Conservation (phyloP, 2,113 vertebrate genomes). For the Picathartes gymnocephalus region DNA sequence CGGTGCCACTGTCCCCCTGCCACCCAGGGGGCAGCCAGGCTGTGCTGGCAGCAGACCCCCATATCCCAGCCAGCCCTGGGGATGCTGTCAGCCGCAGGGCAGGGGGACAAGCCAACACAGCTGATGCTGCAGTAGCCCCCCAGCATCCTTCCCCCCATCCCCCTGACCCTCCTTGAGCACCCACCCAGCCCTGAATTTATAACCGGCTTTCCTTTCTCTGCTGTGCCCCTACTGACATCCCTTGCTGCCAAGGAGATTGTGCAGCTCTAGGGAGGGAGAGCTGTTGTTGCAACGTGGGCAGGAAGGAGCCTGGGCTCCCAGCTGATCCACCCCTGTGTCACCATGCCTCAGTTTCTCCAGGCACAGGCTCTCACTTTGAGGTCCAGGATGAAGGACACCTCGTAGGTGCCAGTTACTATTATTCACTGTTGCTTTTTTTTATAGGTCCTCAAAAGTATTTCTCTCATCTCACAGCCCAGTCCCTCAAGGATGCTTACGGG, state of each 20-base stretch:
- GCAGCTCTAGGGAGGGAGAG: neutral
- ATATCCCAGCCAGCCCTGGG: neutral
- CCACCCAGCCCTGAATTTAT: neutral
- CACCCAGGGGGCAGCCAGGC: neutral
- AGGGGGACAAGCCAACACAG: neutral
- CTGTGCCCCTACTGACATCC: neutral
- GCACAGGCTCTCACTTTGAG: neutral
- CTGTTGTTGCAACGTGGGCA: accelerated
- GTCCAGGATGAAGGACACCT: neutral
- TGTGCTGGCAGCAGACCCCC: neutral
- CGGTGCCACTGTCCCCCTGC: accelerated
- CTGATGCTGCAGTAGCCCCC: neutral
- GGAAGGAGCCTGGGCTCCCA: neutral
- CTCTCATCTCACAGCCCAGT: neutral
- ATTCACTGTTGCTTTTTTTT: neutral
- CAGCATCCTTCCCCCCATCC: neutral
- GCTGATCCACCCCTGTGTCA: neutral
- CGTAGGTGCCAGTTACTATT: neutral
- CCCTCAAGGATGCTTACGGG: neutral
- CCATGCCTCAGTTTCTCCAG: neutral
- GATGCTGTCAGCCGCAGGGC: neutral
- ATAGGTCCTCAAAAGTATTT: neutral
- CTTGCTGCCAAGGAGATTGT: neutral
- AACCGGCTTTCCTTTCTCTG: neutral
- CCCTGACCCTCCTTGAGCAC: neutral